A percentile compares a stretch with the other conserved stretches of the same genome.
phyloP scores from a whole-genome alignment of 2,797 vertebrate species.

The Cryptoblepharus egeriae region DNA sequence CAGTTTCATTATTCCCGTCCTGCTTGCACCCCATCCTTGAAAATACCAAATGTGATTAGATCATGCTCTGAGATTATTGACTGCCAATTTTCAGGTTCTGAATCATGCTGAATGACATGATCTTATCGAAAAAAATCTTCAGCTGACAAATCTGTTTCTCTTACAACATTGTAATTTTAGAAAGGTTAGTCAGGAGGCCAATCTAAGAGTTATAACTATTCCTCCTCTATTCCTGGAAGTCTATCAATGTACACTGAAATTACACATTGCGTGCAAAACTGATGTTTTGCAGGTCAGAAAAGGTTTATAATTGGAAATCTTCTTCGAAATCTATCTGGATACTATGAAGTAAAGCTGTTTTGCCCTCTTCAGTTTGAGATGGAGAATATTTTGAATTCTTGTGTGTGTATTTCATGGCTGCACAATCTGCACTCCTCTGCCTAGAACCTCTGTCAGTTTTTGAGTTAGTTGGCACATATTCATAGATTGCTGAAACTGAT shows the following conservation, averaged over 20 bases:
- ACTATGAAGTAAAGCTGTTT: not conserved
- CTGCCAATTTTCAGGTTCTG: slow-evolving; percentile 68
- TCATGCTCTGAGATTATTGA: slow-evolving; percentile 63
- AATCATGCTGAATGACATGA: slow-evolving; percentile 66
- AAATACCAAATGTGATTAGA: slow-evolving; percentile 70
- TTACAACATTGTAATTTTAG: slow-evolving; percentile 45
- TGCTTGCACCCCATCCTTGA: slow-evolving; percentile 30
- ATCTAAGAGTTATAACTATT: not conserved
- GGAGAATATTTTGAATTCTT: not conserved
- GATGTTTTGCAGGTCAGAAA: not conserved
- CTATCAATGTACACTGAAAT: not conserved
- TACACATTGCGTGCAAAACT: not conserved
- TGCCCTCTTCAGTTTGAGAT: not conserved
- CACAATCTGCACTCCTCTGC: not conserved
- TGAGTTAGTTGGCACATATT: not conserved
- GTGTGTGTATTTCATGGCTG: not conserved
- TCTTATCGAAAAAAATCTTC: slow-evolving; percentile 68
- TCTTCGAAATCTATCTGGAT: not conserved
- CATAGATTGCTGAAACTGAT: not conserved
- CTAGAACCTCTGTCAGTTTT: not conserved
- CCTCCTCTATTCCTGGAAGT: not conserved
- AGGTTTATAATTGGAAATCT: not conserved
- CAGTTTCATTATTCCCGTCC: slow-evolving; percentile 43
- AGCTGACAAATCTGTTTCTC: slow-evolving; percentile 70
- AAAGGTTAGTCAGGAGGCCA: slow-evolving; percentile 38